These are phyloP conservation scores for Chrysaora quinquecirrha DNA, from an alignment of 30 jellyfish, hydroid and myxozoan species.

Conservation along the genomic window DNA sequence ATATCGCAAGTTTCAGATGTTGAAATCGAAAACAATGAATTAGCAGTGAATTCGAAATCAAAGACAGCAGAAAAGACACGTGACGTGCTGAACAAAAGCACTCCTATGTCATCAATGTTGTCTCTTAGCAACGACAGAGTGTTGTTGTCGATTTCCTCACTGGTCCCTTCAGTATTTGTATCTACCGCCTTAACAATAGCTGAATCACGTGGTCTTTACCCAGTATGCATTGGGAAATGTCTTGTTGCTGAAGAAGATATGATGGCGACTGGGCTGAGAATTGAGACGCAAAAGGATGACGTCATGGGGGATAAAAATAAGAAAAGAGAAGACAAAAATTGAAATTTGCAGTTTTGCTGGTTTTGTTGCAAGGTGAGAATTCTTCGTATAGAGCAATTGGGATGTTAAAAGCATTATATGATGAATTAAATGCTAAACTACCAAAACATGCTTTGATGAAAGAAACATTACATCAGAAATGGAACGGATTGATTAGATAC, in stretches of 20 bases:
- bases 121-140: constrained; percentile 21
- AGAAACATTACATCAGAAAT: constrained; percentile 27
- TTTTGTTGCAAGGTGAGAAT: constrained; percentile 74
- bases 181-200: constrained; percentile 37
- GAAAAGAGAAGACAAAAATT: neutral
- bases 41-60: neutral
- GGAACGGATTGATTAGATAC: constrained; percentile 24
- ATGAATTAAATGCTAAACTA: constrained; percentile 23
- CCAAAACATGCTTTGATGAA: constrained; percentile 56
- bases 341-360: constrained; percentile 39
- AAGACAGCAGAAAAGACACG: neutral
- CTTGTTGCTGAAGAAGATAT: constrained; percentile 36
- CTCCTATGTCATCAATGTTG: constrained; percentile 47
- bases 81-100: neutral
- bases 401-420: constrained; percentile 6
- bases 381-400: constrained; percentile 55
- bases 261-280: constrained; percentile 27
- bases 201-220: constrained; percentile 61
- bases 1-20: constrained; percentile 21
- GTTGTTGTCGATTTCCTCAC: constrained; percentile 38
- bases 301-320: constrained; percentile 1
- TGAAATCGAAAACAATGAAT: neutral
- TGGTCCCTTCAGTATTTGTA: constrained; percentile 63
- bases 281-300: constrained; percentile 1
- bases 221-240: constrained; percentile 60